phyloP scores from a whole-genome alignment of 1,140 invertebrate genomes.

The Thalassaphorura encarpata region DNA sequence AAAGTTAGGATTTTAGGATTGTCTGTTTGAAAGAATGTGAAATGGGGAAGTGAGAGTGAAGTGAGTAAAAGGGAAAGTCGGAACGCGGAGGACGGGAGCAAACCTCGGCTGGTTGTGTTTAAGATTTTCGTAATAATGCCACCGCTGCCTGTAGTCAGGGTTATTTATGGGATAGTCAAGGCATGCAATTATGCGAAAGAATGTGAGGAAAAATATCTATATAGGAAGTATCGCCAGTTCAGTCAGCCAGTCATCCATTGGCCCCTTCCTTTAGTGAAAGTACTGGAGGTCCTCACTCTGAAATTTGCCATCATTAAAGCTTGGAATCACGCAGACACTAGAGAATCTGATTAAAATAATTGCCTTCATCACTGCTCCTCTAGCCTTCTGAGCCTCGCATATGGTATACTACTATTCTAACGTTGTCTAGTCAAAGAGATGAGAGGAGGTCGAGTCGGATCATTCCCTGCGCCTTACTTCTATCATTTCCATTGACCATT shows the following conservation, averaged over 20 bases:
- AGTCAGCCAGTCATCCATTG: too few relatives aligned
- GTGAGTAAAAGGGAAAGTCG: conserved; percentile 2
- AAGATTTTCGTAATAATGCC: conserved; percentile 31
- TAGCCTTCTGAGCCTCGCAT: neutral
- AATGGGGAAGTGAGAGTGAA: neutral
- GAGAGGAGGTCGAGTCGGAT: neutral
- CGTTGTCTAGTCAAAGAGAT: neutral
- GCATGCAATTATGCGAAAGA: conserved; percentile 35
- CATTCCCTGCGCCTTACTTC: too few relatives aligned
- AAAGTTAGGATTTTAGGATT: neutral
- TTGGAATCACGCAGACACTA: conserved; percentile 33
- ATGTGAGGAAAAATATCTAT: conserved; percentile 32
- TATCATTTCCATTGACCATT: too few relatives aligned
- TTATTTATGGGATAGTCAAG: conserved; percentile 33
- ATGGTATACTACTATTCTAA: neutral
- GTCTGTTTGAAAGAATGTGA: neutral
- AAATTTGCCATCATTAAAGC: conserved; percentile 33
- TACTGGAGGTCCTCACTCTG: neutral
- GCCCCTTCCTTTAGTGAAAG: conserved; percentile 1
- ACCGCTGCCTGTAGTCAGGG: conserved; percentile 20
- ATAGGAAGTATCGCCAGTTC: conserved; percentile 28
- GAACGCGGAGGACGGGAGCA: neutral
- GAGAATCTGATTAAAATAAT: conserved; percentile 35
- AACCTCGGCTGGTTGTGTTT: conserved; percentile 28
- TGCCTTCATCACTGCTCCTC: conserved; percentile 31